Evolutionary conservation across 2,888 invertebrate species (phyloP).

Genomic region (Dynastes maya): DNA sequence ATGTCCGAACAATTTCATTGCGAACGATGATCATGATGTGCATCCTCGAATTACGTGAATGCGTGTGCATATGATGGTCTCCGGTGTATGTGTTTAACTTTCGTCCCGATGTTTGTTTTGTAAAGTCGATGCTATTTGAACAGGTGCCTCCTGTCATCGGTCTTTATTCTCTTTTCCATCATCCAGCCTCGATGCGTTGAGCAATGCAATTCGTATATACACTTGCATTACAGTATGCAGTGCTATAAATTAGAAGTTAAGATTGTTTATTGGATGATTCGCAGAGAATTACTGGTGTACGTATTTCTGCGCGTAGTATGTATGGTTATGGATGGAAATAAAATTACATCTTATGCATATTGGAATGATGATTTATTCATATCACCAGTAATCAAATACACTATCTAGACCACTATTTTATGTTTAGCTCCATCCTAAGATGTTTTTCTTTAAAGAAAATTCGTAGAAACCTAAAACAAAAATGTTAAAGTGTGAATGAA

Average conservation of each 20-base stretch:
- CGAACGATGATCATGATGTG: constrained; percentile 20
- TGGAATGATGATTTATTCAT: too few relatives aligned
- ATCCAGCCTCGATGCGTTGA: constrained; percentile 13
- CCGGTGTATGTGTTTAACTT: constrained; percentile 27
- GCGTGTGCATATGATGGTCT: constrained; percentile 16
- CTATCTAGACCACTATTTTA: too few relatives aligned
- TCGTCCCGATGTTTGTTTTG: constrained; percentile 44
- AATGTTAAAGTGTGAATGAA: too few relatives aligned
- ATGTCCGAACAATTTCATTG: constrained; percentile 45
- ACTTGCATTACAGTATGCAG: background rate
- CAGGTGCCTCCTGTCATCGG: constrained; percentile 22
- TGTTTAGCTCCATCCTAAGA: too few relatives aligned
- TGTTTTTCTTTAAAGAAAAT: too few relatives aligned
- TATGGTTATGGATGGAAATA: too few relatives aligned
- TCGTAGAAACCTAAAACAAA: too few relatives aligned
- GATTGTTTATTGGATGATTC: too few relatives aligned
- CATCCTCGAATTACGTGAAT: constrained; percentile 18
- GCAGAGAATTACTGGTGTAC: too few relatives aligned
- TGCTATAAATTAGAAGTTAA: background rate
- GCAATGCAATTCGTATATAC: constrained; percentile 28
- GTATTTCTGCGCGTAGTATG: too few relatives aligned
- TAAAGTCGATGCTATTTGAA: constrained; percentile 44
- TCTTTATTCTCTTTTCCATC: constrained; percentile 35
- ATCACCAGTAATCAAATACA: too few relatives aligned
- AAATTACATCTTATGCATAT: too few relatives aligned